These are phyloP conservation scores for Fregetta grallaria DNA, from an alignment of 2,113 vertebrate genomes.

Conservation along the genomic window DNA sequence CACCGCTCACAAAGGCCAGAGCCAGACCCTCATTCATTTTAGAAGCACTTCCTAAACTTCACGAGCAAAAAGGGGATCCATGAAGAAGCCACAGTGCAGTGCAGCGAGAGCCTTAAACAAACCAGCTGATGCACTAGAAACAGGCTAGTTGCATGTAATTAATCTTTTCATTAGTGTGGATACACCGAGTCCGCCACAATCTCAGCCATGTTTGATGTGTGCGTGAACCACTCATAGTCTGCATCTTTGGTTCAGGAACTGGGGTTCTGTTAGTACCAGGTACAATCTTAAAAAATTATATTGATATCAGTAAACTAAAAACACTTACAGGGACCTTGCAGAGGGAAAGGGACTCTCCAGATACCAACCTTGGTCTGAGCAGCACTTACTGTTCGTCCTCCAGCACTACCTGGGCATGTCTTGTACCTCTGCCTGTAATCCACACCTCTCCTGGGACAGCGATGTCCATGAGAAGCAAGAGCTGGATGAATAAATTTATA, in stretches of 20 bases:
- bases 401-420: not conserved
- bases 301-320: not conserved
- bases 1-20: not conserved
- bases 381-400: not conserved
- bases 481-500: not conserved
- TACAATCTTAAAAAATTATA: not conserved
- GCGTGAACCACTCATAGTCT: fast-evolving
- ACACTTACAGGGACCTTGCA: not conserved
- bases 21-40: not conserved
- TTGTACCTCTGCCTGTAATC: not conserved
- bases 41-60: not conserved
- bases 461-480: not conserved
- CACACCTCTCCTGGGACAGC: not conserved
- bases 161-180: not conserved
- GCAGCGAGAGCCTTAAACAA: not conserved
- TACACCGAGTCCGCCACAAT: fast-evolving
- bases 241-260: not conserved
- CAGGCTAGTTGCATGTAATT: not conserved
- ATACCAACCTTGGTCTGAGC: slow-evolving; percentile 12
- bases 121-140: not conserved
- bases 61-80: not conserved
- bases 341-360: not conserved
- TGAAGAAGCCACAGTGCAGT: not conserved
- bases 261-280: not conserved
- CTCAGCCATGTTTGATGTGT: fast-evolving